phyloP scores from a whole-genome alignment of 37 sponge, comb jelly and placozoan species.

The Oopsacas minuta region DNA sequence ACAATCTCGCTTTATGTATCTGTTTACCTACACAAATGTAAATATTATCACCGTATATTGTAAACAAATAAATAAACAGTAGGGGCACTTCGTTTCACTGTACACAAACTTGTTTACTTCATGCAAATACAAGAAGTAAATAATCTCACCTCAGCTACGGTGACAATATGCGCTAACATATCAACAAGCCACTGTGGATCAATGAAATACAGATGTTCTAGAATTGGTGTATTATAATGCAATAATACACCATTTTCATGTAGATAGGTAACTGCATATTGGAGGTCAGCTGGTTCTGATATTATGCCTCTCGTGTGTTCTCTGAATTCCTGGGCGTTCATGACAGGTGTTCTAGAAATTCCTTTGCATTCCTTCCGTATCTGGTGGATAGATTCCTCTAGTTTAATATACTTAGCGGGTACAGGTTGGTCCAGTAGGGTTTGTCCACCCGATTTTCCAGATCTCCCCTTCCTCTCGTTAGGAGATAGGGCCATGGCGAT shows the following conservation, averaged over 20 bases:
- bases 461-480: neutral
- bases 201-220: conserved; percentile 77
- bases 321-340: conserved; percentile 52
- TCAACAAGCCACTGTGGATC: conserved; percentile 95
- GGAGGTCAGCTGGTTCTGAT: conserved; percentile 53
- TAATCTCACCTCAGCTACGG: conserved; percentile 78
- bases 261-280: conserved; percentile 73
- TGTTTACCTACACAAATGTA: neutral
- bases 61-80: too few relatives aligned
- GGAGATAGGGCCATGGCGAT: conserved; percentile 47
- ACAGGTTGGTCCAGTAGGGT: conserved; percentile 66
- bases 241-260: conserved; percentile 86
- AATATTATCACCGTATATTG: too few relatives aligned
- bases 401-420: conserved; percentile 52
- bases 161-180: conserved; percentile 86
- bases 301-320: conserved; percentile 48
- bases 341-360: conserved; percentile 37
- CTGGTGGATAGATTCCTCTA: conserved; percentile 47
- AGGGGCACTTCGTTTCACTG: too few relatives aligned
- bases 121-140: too few relatives aligned
- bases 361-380: conserved; percentile 23
- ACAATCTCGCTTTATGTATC: conserved; percentile 21
- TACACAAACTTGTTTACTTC: too few relatives aligned
- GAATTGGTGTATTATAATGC: conserved; percentile 74
- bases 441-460: conserved; percentile 3